Conservation (phyloP, 2,888 invertebrate species). For the Stenchaetothrips biformis region DNA sequence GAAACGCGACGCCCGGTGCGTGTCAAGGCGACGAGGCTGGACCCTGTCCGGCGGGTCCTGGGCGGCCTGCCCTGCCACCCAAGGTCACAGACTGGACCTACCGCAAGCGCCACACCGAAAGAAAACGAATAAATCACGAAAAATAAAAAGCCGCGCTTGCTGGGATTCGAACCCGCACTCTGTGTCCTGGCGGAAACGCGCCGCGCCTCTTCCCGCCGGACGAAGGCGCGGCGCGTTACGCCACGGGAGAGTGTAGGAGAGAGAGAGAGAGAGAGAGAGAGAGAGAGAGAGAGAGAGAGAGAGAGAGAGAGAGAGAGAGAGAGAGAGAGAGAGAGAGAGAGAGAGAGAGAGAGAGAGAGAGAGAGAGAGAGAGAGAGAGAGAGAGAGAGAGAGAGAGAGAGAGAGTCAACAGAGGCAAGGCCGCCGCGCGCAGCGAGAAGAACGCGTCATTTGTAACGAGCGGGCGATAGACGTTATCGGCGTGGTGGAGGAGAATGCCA, state of each 20-base stretch:
- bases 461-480: background rate
- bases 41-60: too few species aligned
- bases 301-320: constrained; percentile 28
- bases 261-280: constrained; percentile 30
- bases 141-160: too few species aligned
- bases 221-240: background rate
- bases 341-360: constrained; percentile 7
- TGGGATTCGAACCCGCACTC: background rate
- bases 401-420: background rate
- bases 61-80: too few species aligned
- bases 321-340: constrained; percentile 2
- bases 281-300: constrained; percentile 27
- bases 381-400: background rate
- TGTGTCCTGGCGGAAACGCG: too few species aligned
- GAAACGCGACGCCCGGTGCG: too few species aligned
- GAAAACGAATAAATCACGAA: too few species aligned
- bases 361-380: background rate
- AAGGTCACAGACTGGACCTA: too few species aligned
- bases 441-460: background rate
- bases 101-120: too few species aligned
- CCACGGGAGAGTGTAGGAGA: background rate
- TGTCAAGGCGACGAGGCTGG: too few species aligned
- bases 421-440: background rate
- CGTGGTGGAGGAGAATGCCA: background rate
- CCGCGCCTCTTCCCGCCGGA: background rate